These are phyloP conservation scores for Prosapia bicincta DNA, from an alignment of 2,888 invertebrate genomes.

Conservation along the genomic window DNA sequence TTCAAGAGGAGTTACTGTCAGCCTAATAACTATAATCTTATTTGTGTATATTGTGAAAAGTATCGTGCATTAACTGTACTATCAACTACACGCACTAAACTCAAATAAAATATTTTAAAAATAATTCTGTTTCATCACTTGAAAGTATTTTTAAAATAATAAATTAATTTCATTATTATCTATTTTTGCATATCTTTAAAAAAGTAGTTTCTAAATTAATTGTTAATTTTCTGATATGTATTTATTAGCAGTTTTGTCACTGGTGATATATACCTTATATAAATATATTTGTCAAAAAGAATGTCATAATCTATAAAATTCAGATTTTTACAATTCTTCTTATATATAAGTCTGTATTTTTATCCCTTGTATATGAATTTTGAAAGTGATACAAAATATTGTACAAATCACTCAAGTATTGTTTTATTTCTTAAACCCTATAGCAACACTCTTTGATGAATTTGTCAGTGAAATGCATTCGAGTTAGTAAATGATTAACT, in stretches of 20 bases:
- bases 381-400: not conserved
- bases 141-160: not conserved
- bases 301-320: not conserved
- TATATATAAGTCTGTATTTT: not conserved
- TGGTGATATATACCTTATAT: not conserved
- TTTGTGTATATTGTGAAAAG: not conserved
- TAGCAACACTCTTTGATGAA: no score
- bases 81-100: not conserved
- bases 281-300: not conserved
- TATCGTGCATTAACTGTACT: not conserved
- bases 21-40: not conserved
- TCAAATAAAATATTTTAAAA: not conserved
- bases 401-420: not conserved
- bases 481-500: no score
- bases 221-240: not conserved
- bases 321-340: not conserved
- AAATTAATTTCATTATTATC: not conserved
- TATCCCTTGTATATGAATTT: not conserved
- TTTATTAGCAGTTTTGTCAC: not conserved
- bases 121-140: not conserved
- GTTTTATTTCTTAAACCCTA: no score
- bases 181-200: not conserved
- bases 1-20: conserved; percentile 74
- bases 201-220: not conserved
- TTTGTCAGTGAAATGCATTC: no score